Percentiles rank a stretch among this genome's conserved stretches.
Evolutionary conservation across 2,113 vertebrate species (phyloP).

Genomic region (Cololabis saira): DNA sequence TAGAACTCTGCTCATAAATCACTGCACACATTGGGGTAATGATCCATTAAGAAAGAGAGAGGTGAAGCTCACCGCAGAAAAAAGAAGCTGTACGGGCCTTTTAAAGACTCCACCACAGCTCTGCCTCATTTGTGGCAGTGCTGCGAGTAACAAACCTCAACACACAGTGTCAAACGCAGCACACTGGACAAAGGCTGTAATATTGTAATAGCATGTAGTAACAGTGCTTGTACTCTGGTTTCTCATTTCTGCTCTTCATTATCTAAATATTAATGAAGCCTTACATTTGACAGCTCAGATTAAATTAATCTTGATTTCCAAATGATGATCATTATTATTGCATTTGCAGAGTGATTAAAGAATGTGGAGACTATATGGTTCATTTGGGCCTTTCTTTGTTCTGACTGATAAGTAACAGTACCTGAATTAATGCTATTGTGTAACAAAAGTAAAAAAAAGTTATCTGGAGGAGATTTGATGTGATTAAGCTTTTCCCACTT

Average conservation of each 20-base stretch:
- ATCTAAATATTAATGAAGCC: too few relatives aligned
- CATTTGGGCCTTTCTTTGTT: not conserved
- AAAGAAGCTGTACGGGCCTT: constrained; percentile 48
- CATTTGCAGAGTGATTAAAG: not conserved
- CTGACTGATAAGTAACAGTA: not conserved
- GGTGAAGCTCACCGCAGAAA: constrained; percentile 28
- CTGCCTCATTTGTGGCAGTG: constrained; percentile 22
- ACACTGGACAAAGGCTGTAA: too few relatives aligned
- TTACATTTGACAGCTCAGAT: not conserved
- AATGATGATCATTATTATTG: not conserved
- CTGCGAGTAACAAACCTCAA: constrained; percentile 20
- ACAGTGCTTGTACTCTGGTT: too few relatives aligned
- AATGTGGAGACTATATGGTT: not conserved
- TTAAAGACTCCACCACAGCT: constrained; percentile 27
- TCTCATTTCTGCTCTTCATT: too few relatives aligned
- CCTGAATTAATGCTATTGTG: too few relatives aligned
- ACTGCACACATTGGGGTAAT: constrained; percentile 47
- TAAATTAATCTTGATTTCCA: not conserved
- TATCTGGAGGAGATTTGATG: too few relatives aligned
- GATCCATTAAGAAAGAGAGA: constrained; percentile 48
- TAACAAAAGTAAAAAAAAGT: too few relatives aligned
- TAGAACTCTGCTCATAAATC: constrained; percentile 59
- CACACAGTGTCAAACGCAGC: not conserved
- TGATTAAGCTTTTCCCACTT: too few relatives aligned
- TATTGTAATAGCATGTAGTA: too few relatives aligned